These are phyloP conservation scores for Epiblema foenella DNA, from an alignment of 2,888 invertebrate genomes.

Conservation along the genomic window DNA sequence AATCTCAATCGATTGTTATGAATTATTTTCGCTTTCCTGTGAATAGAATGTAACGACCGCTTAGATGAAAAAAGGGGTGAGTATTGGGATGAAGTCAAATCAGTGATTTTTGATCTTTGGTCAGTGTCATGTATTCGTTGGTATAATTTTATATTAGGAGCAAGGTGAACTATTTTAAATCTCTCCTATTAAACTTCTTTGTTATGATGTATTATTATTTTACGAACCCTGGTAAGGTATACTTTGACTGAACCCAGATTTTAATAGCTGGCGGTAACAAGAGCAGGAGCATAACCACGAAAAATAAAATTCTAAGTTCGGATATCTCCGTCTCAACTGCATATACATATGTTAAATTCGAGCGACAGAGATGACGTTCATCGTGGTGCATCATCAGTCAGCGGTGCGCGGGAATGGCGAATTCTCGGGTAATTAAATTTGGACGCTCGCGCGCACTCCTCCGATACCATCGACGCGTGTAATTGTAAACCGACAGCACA, in stretches of 20 bases:
- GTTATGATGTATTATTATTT: not conserved
- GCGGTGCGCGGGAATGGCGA: slow-evolving; percentile 61
- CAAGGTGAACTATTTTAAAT: not conserved
- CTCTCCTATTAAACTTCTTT: not conserved
- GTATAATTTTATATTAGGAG: not conserved
- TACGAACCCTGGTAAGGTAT: not conserved
- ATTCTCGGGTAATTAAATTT: slow-evolving; percentile 77
- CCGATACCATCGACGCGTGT: slow-evolving; percentile 68
- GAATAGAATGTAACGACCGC: slow-evolving; percentile 14
- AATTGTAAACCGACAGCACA: slow-evolving; percentile 58
- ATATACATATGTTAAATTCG: no score
- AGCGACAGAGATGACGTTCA: slow-evolving; percentile 37
- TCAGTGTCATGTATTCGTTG: not conserved
- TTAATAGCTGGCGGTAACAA: slow-evolving; percentile 20
- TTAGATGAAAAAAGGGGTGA: slow-evolving; percentile 12
- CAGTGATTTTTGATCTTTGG: not conserved
- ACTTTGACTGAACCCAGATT: not conserved
- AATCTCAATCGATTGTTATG: slow-evolving; percentile 66
- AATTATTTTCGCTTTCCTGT: slow-evolving; percentile 22
- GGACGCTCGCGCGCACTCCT: slow-evolving; percentile 58
- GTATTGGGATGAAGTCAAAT: not conserved
- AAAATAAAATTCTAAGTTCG: no score
- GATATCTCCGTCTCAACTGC: no score
- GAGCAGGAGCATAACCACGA: not conserved
- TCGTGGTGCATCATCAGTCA: slow-evolving; percentile 47